Base-by-base conservation (phyloP, 2,888 invertebrate species). In the Cataglyphis cursor region DNA sequence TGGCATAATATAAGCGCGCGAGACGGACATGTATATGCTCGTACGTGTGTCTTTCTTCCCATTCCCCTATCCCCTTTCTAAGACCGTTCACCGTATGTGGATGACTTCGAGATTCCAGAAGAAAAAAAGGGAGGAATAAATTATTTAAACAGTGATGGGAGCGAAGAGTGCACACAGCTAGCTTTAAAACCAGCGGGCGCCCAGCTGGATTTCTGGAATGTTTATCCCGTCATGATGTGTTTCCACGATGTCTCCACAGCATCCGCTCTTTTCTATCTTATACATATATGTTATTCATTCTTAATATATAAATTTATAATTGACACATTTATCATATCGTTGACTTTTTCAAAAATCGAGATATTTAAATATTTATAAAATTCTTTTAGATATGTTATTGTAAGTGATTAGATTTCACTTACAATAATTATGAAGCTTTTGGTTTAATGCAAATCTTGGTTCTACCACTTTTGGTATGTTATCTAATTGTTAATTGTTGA, bases 171-270 rank as follows among this genome's bases (percentile, higher is more conserved):
- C 62, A 59, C 31, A 15, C n/a, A 48, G 48, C 18, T 44, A 48
- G 51, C 31, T 68, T 64, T 62, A 54, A 62, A 59, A 81, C 59
- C 65, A 73, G 28, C 84, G 59, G 75, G 61, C 41, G 48, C 83
- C 64, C 86, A 88, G 87, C 83, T 64, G 83, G 83, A 88, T 85
- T 88, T 87, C 74, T 80, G 66, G 83, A 87, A 88, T 85, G 88
- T 82, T 78, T 81, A 80, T 85, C 73, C 51, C 41, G 57, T 62
- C 44, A 57, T 12, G 70, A 61, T 76, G 51, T 54, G 51, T 62
- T 62, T 62, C 66, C 8, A 48, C 18, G 51, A 51, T 51, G 8
- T 41, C 54, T 62, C 51, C 59, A 24, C 78, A 82, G 65, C 72
- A 68, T 48, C 41, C 8, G 62, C 4, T 24, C 12, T 21, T 82